Base-by-base conservation (phyloP, 2,113 vertebrate species). In the Aythya baeri region DNA sequence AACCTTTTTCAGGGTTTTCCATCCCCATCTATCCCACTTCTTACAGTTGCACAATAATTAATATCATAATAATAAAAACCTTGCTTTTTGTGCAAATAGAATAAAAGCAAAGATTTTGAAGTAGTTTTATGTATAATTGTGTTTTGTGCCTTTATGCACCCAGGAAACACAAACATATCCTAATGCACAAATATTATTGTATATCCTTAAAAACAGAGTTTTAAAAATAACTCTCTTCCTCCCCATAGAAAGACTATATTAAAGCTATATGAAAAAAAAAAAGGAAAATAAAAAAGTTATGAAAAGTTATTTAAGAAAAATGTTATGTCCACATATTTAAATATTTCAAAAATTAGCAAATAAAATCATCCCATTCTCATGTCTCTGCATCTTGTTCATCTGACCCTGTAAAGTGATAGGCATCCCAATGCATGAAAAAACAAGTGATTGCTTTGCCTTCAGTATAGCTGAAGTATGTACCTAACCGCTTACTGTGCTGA, bases 391-490 rank as follows among this genome's bases (percentile, higher is more conserved):
- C 17, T 54, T 14, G 7, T 55, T 55, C 38, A 63, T 41, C 36
- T 72, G 36, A 50, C 31, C 44, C 55, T 84, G 21, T 73, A 81
- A 91, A 81, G 25, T 36, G 55, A 70, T 62, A 50, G 83, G 65
- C 16, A 77, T 29, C 57, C 6, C 57, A 77, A 81, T 15, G 79
- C 10, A 77, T 23, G 27, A 68, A 77, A 73, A 43, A 36, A 83
- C 61, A 34, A 23, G 23, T n/a, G 65, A 43, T 1, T 63, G 49
- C 54, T 94, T 59, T 83, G 32, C 18, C 14, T 36, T 84, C 26
- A 34, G 65, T 52, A n/a, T 32, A 87, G 68, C 25, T 66, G 36
- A 72, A 72, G 14, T 13, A 44, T 0, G 0, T 32, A 22, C 54
- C 78, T 52, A 91, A 68, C 22, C 77, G 29, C 46, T 67, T 26